Base-by-base conservation (phyloP, 2,888 invertebrate species). In the Artemia sinica region DNA sequence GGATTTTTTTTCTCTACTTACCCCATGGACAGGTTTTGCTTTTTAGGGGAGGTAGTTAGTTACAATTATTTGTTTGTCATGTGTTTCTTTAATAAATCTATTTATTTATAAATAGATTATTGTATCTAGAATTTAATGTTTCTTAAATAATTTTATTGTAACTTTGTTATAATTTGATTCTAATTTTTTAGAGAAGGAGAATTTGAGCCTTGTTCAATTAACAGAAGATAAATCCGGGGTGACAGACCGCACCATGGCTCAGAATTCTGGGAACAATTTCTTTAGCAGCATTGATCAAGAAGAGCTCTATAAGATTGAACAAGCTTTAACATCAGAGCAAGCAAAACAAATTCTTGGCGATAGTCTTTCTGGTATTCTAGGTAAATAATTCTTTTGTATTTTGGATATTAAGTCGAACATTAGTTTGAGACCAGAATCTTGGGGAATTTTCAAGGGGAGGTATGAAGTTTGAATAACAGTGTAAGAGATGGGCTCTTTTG, bases 281-380 rank as follows among this genome's bases (percentile, higher is more conserved):
- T 58, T 58, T 18, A 58, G 58, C 58, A 58, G 58, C 50, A 78
- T 82, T 77, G 81, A 81, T 75, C 79, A 79, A 6, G 81, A 82
- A 72, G 80, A 81, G 71, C 74, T 82, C 71, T 79, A 80, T 70
- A 77, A 78, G 70, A 74, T 82, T 68, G 81, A 82, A 74, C 80
- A 79, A 58, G 81, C 81, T 18, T 73, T 82, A 13, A 79, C 80
- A 72, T 81, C 80, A 65, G 81, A 81, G 73, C 79, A 81, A 72
- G 81, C 81, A 1, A 80, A 80, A 72, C 80, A 80, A 74, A 80
- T 82, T 70, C 76, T 82, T 58, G 80, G 80, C 65, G 80, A 80
- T 13, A 68, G 49, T 18, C 65, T 70, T 11, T 51, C 49, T 9
- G 58, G 65, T 66, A 67, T n/a, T 68, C 48, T 68, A 68, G 51